Conservation (phyloP, 2,797 vertebrate species). For the Halcyon leucocephala region DNA sequence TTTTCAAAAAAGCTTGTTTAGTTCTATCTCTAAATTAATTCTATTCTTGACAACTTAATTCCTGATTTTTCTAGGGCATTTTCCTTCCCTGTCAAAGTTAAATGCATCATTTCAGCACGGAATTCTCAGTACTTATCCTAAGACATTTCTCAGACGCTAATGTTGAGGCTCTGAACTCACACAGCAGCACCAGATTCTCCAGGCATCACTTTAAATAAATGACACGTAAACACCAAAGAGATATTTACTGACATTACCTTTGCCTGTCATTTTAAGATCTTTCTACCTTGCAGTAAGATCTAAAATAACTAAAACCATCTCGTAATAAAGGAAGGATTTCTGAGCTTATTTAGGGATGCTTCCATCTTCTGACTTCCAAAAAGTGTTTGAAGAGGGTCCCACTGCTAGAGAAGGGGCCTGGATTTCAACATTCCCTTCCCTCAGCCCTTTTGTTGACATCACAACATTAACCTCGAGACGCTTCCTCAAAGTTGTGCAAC, state of each 20-base stretch:
- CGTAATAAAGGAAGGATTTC: constrained; percentile 23
- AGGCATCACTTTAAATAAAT: not conserved
- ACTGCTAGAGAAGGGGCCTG: not conserved
- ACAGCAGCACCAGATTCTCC: not conserved
- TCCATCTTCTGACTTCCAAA: not conserved
- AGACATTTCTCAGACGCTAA: not conserved
- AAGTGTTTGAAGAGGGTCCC: not conserved
- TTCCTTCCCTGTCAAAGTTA: not conserved
- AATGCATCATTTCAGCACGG: not conserved
- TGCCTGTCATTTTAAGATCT: not conserved
- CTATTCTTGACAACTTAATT: not conserved
- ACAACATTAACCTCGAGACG: not conserved
- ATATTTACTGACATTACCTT: not conserved
- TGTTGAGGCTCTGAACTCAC: not conserved
- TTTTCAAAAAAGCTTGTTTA: not conserved
- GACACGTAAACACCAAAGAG: not conserved
- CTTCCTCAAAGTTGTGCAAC: not conserved
- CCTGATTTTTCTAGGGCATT: not conserved
- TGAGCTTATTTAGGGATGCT: not conserved
- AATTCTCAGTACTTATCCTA: not conserved
- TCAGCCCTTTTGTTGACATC: not conserved
- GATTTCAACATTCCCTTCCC: not conserved
- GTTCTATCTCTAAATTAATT: not conserved
- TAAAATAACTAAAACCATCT: not conserved
- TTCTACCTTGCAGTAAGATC: not conserved